Evolutionary conservation across 2,797 vertebrate species (phyloP), one percentile per base, ranked within the genome.

Genomic region (Sebastes cheni): DNA sequence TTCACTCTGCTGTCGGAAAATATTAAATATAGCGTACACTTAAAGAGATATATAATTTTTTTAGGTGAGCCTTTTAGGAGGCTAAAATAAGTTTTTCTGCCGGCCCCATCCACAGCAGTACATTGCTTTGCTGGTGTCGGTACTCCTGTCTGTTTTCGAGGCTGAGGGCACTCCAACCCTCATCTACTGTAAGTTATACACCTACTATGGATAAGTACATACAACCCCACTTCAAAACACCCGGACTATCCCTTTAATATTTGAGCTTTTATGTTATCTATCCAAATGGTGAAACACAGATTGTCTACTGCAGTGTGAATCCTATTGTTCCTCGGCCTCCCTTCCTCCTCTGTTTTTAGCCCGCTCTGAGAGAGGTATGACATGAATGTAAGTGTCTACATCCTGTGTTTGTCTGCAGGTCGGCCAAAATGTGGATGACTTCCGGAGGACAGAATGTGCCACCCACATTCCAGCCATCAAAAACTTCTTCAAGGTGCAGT

Each of bases 401-500:
- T 93, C 91, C 91, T 94, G 90, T 90, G 79, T 91, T 94, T 93
- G 88, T 89, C 25, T 14, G 27, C 91, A 96, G 96, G 89, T 96
- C 23, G 96, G 96, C n/a, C 91, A 93, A 80, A 86, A 92, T n/a
- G 95, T 96, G 75, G 96, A 95, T 42, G 94, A 96, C 52, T 86
- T 54, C 86, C 91, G 95, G 30, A 93, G 85, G 89, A 93, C 91
- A 67, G 95, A 96, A 88, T 96, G 95, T 90, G 92, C 91, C 86
- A 89, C 85, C 84, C 96, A 96, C 81, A 84, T 96, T 65, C 93
- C 95, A 39, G 94, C 93, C 60, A 89, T 96, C 91, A 96, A 90
- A 84, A 90, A 66, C 75, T 96, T 95, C 83, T 96, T 96, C 84
- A 96, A 95, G 96, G 96, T 96, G 91, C 80, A 64, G 62, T 84